Evolutionary conservation across 2,113 vertebrate genomes (phyloP).

Genomic region (Lasiurus cinereus): DNA sequence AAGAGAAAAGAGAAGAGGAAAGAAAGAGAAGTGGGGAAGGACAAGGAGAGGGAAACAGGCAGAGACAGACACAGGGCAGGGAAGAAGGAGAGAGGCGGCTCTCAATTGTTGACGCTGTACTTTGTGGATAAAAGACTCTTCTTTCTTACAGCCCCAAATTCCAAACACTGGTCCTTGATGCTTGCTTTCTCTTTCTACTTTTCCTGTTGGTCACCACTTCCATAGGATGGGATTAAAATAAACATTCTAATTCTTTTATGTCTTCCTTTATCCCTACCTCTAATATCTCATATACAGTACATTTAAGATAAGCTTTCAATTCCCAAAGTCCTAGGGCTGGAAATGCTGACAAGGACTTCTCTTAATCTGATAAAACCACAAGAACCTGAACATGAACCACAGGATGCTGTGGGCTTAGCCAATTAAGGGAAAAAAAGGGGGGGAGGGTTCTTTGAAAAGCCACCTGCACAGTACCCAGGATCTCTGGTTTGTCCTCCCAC

Average conservation of each 20-base stretch:
- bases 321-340: neutral
- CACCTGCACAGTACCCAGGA: neutral
- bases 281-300: neutral
- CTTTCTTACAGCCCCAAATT: neutral
- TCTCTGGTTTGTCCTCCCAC: neutral
- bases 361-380: neutral
- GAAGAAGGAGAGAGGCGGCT: conserved; percentile 43
- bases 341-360: neutral
- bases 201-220: neutral
- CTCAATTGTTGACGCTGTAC: conserved; percentile 23
- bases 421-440: neutral
- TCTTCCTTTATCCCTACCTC: neutral
- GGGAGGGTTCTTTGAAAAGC: neutral
- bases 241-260: neutral
- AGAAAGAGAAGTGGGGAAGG: neutral
- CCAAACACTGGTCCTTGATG: neutral
- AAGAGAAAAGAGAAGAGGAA: neutral
- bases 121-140: conserved; percentile 16
- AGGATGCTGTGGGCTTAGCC: neutral
- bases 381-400: neutral
- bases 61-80: conserved; percentile 43
- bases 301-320: neutral
- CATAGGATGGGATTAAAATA: neutral
- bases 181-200: neutral
- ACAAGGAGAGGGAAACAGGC: neutral